Evolutionary conservation across 2,888 invertebrate genomes (phyloP), one percentile per base, ranked within the genome.

Genomic region (Callinectes sapidus): DNA sequence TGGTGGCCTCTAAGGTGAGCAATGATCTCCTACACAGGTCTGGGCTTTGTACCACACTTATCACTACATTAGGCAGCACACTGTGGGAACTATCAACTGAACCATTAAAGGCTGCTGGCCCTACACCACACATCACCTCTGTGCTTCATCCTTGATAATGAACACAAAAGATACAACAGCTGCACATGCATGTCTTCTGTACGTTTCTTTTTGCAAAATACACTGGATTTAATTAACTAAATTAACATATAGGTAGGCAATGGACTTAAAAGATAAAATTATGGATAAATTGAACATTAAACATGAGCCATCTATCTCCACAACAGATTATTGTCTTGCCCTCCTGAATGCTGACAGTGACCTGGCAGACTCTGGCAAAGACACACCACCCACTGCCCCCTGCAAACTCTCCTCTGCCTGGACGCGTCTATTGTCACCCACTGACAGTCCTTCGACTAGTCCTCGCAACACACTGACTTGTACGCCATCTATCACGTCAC

Each of bases 401-500:
- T 66, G 91, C 28, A 39, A 85, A 55, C 89, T 66, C 42, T 93
- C 90, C 87, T 87, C 54, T 10, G 32, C 14, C 42, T 55, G 16
- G 14, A 10, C 13, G 23, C 39, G 10, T 77, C 54, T 71, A 89
- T 90, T 90, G 35, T 92, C 92, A 91, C 89, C 39, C 87, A 93
- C 92, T 18, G 92, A 93, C 89, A 94, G 85, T 89, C 90, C 93
- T 81, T 93, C 91, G 61, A 94, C 93, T 86, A 94, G 92, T 39
- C 94, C 93, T 86, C 93, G 91, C 66, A 94, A 90, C 77, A 93
- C 94, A 77, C 61, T 94, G 91, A 94, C 92, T 81, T 92, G 91
- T 35, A 89, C 90, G 77, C 94, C 92, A 18, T 93, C 91, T 90
- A 94, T 94, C 23, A 87, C 42, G 86, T 93, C 92, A 77, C 92